phyloP scores from a whole-genome alignment of 2,113 vertebrate genomes.

The Notothenia coriiceps region DNA sequence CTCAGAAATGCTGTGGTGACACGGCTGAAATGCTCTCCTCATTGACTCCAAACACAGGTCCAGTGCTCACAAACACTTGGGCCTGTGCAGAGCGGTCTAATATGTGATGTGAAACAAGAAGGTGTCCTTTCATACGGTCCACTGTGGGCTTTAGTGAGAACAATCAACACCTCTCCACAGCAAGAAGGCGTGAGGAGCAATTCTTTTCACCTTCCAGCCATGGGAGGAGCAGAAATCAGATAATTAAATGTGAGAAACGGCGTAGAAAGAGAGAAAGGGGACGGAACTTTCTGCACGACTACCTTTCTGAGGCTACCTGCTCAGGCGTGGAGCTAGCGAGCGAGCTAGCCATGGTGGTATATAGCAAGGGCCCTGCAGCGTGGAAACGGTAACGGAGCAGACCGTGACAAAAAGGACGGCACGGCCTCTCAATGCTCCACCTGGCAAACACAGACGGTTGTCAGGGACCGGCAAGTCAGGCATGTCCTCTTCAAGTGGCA shows the following conservation, averaged over 20 bases:
- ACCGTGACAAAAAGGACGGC: conserved; percentile 82
- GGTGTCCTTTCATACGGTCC: conserved; percentile 80
- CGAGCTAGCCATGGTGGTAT: conserved; percentile 73
- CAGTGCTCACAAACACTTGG: conserved; percentile 82
- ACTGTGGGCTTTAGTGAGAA: conserved; percentile 89
- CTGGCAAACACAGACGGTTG: conserved; percentile 91
- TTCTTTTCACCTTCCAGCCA: conserved; percentile 90
- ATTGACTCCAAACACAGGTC: conserved; percentile 88
- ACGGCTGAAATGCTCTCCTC: conserved; percentile 80
- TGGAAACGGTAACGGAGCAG: conserved; percentile 76
- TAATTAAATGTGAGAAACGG: conserved; percentile 97
- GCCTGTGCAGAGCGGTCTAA: conserved; percentile 84
- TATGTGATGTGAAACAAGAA: conserved; percentile 88
- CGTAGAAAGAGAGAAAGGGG: conserved; percentile 82
- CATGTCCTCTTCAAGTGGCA: conserved; percentile 91
- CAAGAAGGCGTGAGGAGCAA: conserved; percentile 86
- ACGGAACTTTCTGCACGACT: conserved; percentile 89
- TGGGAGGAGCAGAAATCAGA: conserved; percentile 89
- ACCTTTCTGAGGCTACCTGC: conserved; percentile 88
- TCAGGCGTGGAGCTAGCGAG: conserved; percentile 82
- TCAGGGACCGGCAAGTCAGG: conserved; percentile 93
- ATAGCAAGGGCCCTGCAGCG: conserved; percentile 79
- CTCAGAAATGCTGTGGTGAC: conserved; percentile 83
- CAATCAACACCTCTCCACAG: conserved; percentile 86
- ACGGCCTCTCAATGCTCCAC: conserved; percentile 86